These are phyloP conservation scores for Intellagama lesueurii DNA, from an alignment of 2,797 vertebrate species.

Conservation along the genomic window DNA sequence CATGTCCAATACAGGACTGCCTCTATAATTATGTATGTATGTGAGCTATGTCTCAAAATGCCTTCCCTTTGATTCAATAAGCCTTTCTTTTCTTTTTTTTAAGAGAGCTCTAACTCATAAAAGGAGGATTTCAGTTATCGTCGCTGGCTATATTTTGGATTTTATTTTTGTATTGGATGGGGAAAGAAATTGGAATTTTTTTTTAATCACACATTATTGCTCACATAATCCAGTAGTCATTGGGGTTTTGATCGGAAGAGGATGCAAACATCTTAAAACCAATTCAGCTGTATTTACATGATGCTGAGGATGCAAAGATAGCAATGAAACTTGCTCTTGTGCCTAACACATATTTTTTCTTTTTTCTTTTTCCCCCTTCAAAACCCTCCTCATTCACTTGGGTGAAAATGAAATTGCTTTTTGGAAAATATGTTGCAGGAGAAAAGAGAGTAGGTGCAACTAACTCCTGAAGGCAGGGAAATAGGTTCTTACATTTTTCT, in stretches of 20 bases:
- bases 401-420: not conserved
- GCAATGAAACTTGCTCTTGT: not conserved
- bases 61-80: not conserved
- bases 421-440: not conserved
- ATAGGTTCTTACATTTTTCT: not conserved
- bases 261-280: not conserved
- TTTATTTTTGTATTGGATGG: conserved; percentile 6
- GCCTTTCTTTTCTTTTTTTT: not conserved
- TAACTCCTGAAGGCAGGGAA: not conserved
- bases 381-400: not conserved
- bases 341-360: not conserved
- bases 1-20: rapidly evolving
- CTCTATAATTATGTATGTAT: conserved; percentile 40
- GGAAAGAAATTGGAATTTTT: not conserved
- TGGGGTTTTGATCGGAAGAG: not conserved
- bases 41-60: conserved; percentile 21
- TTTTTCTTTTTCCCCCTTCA: not conserved
- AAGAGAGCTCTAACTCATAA: not conserved
- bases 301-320: not conserved
- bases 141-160: not conserved
- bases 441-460: no score
- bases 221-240: not conserved
- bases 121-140: conserved; percentile 22
- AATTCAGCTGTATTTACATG: not conserved
- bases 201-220: not conserved